Conservation (phyloP, 2,113 vertebrate genomes). For the Climacteris rufus region DNA sequence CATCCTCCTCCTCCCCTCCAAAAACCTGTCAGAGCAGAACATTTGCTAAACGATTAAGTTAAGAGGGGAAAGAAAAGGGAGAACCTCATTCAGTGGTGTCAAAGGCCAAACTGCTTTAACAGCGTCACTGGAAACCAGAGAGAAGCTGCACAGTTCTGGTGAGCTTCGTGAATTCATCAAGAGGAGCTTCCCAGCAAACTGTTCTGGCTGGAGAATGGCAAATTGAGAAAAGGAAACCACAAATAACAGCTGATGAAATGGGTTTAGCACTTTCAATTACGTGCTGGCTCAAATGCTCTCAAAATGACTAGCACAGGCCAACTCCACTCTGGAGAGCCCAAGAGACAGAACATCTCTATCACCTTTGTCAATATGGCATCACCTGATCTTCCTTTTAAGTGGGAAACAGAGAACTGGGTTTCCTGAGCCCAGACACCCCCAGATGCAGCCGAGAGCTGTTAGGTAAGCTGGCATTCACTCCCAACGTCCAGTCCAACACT, state of each 20-base stretch:
- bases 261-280: background rate
- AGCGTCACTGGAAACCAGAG: background rate
- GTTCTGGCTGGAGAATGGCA: background rate
- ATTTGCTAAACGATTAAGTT: slow-evolving; percentile 6
- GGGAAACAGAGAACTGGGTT: background rate
- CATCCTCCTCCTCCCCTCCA: slow-evolving; percentile 1
- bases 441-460: background rate
- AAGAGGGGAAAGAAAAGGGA: background rate
- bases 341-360: background rate
- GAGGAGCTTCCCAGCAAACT: background rate
- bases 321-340: background rate
- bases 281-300: background rate
- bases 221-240: slow-evolving; percentile 21
- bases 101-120: slow-evolving; percentile 6
- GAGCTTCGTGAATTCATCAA: background rate
- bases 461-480: background rate
- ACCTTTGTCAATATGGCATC: background rate
- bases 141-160: background rate
- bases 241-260: slow-evolving; percentile 20
- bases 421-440: background rate
- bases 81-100: background rate
- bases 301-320: background rate
- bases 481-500: background rate
- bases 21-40: background rate
- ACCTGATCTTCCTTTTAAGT: background rate